These are phyloP conservation scores for Lutjanus argentimaculatus DNA, from an alignment of 2,797 vertebrate genomes.

Conservation along the genomic window DNA sequence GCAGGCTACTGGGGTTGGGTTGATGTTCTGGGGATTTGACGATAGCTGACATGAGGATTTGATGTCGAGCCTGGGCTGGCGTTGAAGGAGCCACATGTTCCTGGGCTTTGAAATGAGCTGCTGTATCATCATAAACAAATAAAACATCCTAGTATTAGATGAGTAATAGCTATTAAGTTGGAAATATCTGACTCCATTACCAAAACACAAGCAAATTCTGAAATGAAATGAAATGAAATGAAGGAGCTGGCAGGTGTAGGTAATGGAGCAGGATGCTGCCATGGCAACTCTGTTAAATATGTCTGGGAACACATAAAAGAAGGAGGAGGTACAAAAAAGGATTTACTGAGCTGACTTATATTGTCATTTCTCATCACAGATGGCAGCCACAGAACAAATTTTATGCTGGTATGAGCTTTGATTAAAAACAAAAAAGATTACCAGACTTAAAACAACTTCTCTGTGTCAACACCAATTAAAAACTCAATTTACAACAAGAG, in stretches of 20 bases:
- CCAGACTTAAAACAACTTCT: background rate
- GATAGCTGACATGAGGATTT: slow-evolving; percentile 99
- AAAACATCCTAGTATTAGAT: slow-evolving; percentile 25
- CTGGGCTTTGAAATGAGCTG: slow-evolving; percentile 95
- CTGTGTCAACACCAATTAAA: background rate
- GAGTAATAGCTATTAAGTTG: background rate
- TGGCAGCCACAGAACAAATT: background rate
- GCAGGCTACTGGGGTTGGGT: slow-evolving; percentile 94
- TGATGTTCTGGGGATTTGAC: slow-evolving; percentile 98
- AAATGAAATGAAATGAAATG: too few species aligned
- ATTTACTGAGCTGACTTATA: slow-evolving; percentile 7
- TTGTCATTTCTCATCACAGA: slow-evolving; percentile 18
- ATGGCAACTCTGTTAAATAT: slow-evolving; percentile 44
- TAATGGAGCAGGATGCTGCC: slow-evolving; percentile 36
- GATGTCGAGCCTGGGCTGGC: slow-evolving; percentile 95
- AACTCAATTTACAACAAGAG: background rate
- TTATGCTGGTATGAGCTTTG: background rate
- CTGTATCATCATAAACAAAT: slow-evolving; percentile 77
- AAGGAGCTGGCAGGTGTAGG: slow-evolving; percentile 27
- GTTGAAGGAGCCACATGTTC: slow-evolving; percentile 94
- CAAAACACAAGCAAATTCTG: slow-evolving; percentile 13
- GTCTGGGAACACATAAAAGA: slow-evolving; percentile 18
- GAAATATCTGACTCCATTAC: slow-evolving; percentile 11
- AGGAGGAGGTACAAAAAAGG: slow-evolving; percentile 4
- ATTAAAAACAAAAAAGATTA: slow-evolving; percentile 1